Percentiles rank a stretch among this genome's conserved stretches.
Conservation (phyloP, 2,113 vertebrate species). For the Calonectris borealis region DNA sequence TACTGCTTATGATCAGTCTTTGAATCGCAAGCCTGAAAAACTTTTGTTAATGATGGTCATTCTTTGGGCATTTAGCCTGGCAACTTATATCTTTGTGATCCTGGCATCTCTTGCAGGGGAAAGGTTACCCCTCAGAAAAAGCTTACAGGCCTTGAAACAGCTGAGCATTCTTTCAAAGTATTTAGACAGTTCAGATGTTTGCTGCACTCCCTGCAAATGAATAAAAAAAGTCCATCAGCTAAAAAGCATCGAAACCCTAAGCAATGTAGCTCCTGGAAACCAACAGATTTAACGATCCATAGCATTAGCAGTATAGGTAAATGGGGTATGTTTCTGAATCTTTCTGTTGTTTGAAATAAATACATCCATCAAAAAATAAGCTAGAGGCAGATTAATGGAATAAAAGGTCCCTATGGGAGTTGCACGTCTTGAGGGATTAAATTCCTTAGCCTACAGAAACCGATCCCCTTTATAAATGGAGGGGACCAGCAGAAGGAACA, state of each 20-base stretch:
- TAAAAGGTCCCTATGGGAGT: background rate
- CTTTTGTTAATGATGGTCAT: background rate
- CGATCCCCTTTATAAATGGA: background rate
- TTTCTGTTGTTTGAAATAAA: background rate
- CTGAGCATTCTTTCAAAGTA: background rate
- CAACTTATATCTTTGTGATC: background rate
- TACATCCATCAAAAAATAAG: background rate
- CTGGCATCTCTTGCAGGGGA: background rate
- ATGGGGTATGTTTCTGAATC: background rate
- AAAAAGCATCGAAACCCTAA: background rate
- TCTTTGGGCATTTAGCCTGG: background rate
- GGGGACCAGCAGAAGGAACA: background rate
- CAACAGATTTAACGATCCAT: background rate
- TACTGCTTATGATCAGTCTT: background rate
- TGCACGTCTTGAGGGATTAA: background rate
- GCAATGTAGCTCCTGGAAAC: background rate
- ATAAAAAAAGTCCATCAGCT: background rate
- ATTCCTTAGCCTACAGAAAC: background rate
- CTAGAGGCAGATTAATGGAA: background rate
- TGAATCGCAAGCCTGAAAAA: background rate
- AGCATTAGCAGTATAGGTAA: background rate
- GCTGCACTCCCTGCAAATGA: background rate
- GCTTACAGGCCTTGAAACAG: background rate
- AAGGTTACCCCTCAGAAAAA: background rate
- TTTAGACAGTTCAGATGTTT: background rate